Base-by-base conservation (phyloP, 2,888 invertebrate genomes). In the Leucozona laternaria region DNA sequence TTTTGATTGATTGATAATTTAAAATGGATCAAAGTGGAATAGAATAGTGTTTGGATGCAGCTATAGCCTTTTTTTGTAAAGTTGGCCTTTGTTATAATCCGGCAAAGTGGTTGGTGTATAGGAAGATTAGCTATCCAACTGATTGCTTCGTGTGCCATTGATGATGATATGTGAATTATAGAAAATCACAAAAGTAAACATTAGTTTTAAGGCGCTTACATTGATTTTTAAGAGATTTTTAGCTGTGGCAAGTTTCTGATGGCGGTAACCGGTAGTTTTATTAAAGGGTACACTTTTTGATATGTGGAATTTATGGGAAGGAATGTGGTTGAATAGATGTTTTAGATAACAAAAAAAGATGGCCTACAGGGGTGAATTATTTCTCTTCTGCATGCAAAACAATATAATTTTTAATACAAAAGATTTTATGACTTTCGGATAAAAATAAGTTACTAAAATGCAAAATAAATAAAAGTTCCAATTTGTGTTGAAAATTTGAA, bases 1-100 rank as follows among this genome's bases (percentile, higher is more conserved):
- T 84, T 87, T 88, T 88, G 88, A 88, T 84, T 88, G 88, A 88
- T 88, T 84, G 88, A 88, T 88, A 88, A 88, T 84, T 88, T 84
- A 73, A 88, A 88, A 84, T 82, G 86, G 86, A 82, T 78, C 86
- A 82, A 82, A 81, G 13, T 57, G 25, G n/a, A 4, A 17, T 17
- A 25, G 10, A 37, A 20, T 60, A 17, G 50, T 28, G 60, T 15
- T 48, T 72, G 79, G 34, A 8, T 45, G 22, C 15, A 8, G 17
- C n/a, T 40, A 15, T 60, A n/a, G n/a, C n/a, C n/a, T 13, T 37
- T 57, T 45, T 17, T 28, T 68, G 43, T 43, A 37, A 40, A 60
- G 20, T 60, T 37, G n/a, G 1, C 15, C 34, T 62, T 80, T 53
- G 50, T 68, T 66, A n/a, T 48, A 15, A n/a, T n/a, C n/a, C 17